phyloP scores from a whole-genome alignment of 2,888 invertebrate species.

The Heteropelma amictum region DNA sequence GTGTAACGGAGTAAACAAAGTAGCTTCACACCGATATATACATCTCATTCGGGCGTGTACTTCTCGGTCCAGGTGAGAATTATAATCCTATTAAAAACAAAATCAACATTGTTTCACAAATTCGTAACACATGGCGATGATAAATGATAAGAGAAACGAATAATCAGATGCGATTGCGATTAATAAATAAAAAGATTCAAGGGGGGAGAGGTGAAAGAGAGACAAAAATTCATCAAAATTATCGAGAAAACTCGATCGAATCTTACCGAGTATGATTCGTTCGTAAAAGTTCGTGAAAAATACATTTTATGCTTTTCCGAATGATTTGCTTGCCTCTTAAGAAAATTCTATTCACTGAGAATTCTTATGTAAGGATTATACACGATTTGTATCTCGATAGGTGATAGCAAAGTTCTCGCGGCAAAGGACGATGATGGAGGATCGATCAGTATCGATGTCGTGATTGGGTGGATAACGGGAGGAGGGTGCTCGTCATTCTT shows the following conservation, averaged over 20 bases:
- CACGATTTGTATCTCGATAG: slow-evolving; percentile 29
- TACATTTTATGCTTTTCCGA: neutral
- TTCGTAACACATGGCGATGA: no score
- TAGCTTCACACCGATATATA: slow-evolving; percentile 12
- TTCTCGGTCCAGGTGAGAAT: slow-evolving; percentile 1
- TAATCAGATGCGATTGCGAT: neutral
- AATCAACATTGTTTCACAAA: slow-evolving; percentile 29
- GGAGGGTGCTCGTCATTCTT: slow-evolving; percentile 25
- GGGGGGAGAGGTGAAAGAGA: no score
- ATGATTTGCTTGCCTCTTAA: neutral
- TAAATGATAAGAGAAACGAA: neutral
- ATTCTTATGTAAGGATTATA: neutral
- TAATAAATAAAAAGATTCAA: neutral
- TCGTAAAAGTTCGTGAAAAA: neutral
- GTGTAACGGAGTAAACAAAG: slow-evolving; percentile 47
- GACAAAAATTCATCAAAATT: neutral
- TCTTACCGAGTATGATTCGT: neutral
- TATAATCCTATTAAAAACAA: slow-evolving; percentile 5
- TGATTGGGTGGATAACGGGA: slow-evolving; percentile 50
- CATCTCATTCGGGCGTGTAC: slow-evolving; percentile 42
- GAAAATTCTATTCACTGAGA: neutral
- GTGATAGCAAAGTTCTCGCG: slow-evolving; percentile 23
- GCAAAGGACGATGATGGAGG: slow-evolving; percentile 43
- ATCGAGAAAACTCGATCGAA: neutral
- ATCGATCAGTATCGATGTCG: slow-evolving; percentile 43